phyloP scores from a whole-genome alignment of 2,113 vertebrate genomes.

The Clarias gariepinus region DNA sequence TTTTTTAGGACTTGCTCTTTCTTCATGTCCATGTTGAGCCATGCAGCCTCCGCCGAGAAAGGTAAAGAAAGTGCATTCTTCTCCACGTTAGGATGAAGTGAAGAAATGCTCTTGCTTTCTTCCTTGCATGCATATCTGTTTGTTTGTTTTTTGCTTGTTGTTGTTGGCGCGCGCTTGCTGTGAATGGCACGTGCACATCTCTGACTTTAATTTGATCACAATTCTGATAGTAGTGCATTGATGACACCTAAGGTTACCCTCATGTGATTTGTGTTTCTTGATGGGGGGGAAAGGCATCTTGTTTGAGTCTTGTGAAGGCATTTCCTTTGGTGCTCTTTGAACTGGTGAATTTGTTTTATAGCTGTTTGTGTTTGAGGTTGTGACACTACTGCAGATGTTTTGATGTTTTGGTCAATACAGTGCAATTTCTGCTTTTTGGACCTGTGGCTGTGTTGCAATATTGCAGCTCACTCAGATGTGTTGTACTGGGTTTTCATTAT shows the following conservation, averaged over 20 bases:
- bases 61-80: constrained; percentile 66
- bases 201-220: not conserved
- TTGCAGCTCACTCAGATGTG: constrained; percentile 1
- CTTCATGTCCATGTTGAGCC: constrained; percentile 80
- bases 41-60: constrained; percentile 98
- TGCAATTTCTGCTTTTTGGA: not conserved
- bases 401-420: not conserved
- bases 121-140: too few species aligned
- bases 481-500: not conserved
- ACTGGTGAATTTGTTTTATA: not conserved
- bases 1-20: constrained; percentile 60
- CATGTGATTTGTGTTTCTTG: not conserved
- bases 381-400: not conserved
- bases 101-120: not conserved
- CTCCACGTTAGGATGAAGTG: not conserved
- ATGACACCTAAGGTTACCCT: not conserved
- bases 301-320: not conserved
- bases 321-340: not conserved
- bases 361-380: not conserved
- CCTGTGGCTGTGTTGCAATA: constrained; percentile 21
- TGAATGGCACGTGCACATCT: not conserved
- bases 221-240: not conserved
- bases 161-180: not conserved
- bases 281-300: not conserved
- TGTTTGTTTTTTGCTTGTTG: not conserved